phyloP scores from a whole-genome alignment of 2,797 vertebrate genomes.

The Onychomys leucogaster region DNA sequence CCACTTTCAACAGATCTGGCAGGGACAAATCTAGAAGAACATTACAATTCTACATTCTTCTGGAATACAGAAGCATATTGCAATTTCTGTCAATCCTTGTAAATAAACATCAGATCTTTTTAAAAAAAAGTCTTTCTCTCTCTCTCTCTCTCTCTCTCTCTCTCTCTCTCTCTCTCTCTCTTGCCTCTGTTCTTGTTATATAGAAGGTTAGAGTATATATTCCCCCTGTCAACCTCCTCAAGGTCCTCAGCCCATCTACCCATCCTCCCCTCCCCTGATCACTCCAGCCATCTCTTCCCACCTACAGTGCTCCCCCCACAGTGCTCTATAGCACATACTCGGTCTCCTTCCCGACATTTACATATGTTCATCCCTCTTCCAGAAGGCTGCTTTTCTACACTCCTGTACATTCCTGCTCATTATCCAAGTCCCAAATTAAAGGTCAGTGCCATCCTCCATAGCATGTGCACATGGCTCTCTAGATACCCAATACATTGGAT shows the following conservation, averaged over 20 bases:
- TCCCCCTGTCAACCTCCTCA: background rate
- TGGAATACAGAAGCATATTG: background rate
- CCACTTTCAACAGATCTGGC: background rate
- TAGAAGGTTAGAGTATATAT: background rate
- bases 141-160: too few relatives aligned
- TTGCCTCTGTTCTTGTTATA: background rate
- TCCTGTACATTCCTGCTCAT: background rate
- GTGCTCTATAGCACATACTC: background rate
- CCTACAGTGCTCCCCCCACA: too few relatives aligned
- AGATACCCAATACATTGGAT: background rate
- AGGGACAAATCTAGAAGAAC: background rate
- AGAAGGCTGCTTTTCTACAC: background rate
- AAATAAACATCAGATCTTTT: background rate
- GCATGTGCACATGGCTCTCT: background rate
- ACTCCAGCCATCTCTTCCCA: background rate
- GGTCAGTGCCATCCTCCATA: background rate
- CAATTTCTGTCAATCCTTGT: background rate
- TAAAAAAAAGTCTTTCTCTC: too few relatives aligned
- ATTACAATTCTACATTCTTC: background rate
- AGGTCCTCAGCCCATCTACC: background rate
- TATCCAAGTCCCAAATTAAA: conserved; percentile 28
- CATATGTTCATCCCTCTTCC: background rate
- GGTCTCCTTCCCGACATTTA: background rate
- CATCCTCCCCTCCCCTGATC: background rate
- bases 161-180: background rate